Evolutionary conservation across 2,113 vertebrate species (phyloP).

Genomic region (Sturnus vulgaris): DNA sequence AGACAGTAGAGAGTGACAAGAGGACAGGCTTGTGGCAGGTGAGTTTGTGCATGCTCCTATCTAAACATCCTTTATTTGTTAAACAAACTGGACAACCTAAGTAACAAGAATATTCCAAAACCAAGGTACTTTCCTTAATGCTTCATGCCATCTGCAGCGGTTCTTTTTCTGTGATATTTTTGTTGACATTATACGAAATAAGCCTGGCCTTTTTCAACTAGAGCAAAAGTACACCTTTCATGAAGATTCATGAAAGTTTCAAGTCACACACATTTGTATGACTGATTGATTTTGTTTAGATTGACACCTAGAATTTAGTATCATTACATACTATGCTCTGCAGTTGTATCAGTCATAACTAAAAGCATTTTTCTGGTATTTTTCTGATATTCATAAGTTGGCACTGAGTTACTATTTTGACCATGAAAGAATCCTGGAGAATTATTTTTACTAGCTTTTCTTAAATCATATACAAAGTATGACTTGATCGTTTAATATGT

Average conservation of each 20-base stretch:
- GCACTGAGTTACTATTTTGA: background rate
- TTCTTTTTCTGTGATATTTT: background rate
- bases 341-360: background rate
- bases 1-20: background rate
- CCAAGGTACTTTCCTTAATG: background rate
- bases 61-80: background rate
- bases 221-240: background rate
- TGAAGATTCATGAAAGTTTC: background rate
- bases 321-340: background rate
- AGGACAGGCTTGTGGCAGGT: conserved; percentile 30
- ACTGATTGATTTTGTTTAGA: background rate
- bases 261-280: background rate
- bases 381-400: background rate
- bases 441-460: background rate
- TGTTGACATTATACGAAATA: background rate
- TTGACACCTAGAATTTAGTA: background rate
- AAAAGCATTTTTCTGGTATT: background rate
- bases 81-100: background rate
- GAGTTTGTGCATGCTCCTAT: conserved; percentile 12
- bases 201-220: background rate
- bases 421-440: background rate
- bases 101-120: background rate
- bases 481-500: background rate
- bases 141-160: background rate
- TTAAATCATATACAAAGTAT: background rate